Conservation (phyloP, 2,113 vertebrate genomes). For the Bos indicus region DNA sequence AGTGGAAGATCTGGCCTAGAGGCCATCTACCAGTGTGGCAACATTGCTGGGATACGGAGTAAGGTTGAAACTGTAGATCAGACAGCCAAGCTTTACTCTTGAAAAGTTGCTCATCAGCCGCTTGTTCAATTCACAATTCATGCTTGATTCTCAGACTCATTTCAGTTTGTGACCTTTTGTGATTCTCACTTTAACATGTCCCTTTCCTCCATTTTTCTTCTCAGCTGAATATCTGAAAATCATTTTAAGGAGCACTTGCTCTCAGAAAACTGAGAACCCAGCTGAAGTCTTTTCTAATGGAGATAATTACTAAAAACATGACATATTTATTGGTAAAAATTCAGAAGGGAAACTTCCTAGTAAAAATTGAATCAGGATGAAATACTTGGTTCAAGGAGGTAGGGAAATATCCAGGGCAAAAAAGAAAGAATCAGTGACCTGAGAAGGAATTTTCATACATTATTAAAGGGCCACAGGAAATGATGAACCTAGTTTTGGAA, state of each 20-base stretch:
- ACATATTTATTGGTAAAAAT: background rate
- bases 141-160: background rate
- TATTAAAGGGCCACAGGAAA: background rate
- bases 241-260: background rate
- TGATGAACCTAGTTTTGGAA: background rate
- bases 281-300: background rate
- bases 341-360: background rate
- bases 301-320: background rate
- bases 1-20: background rate
- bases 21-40: background rate
- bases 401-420: background rate
- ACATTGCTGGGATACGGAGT: background rate
- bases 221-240: conserved; percentile 22
- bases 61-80: background rate
- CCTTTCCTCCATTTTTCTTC: background rate
- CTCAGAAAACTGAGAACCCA: background rate
- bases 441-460: background rate
- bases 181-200: background rate
- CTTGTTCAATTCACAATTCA: background rate
- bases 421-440: background rate
- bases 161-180: background rate
- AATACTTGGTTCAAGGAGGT: background rate
- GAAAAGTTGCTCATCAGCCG: background rate
- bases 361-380: background rate
- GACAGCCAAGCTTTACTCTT: background rate